Conservation (phyloP, 37 sponge, comb jelly and placozoan genomes). For the Hexactinellida sp. region DNA sequence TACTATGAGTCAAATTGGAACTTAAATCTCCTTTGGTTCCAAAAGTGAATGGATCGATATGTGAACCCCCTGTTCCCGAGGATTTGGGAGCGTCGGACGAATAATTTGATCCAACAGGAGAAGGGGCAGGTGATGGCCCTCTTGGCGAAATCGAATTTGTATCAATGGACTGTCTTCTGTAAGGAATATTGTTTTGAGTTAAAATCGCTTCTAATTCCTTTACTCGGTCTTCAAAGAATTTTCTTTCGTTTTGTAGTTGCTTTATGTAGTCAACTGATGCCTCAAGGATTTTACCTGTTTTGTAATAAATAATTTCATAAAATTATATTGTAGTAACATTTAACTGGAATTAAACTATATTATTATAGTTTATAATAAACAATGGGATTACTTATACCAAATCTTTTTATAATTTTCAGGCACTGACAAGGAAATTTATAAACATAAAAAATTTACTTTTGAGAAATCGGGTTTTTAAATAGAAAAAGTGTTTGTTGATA, state of each 20-base stretch:
- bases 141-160: not conserved
- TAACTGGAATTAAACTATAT: too few relatives aligned
- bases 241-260: not conserved
- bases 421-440: too few relatives aligned
- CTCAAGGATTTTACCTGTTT: not conserved
- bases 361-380: too few relatives aligned
- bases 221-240: not conserved
- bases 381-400: too few relatives aligned
- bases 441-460: too few relatives aligned
- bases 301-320: too few relatives aligned
- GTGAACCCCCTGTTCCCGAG: not conserved
- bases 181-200: not conserved
- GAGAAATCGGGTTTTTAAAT: too few relatives aligned
- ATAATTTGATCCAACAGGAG: not conserved
- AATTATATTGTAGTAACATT: too few relatives aligned
- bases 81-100: slow-evolving; percentile 13
- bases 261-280: slow-evolving; percentile 11
- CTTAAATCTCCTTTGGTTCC: not conserved
- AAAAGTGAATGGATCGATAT: not conserved
- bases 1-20: not conserved
- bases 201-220: slow-evolving; percentile 8
- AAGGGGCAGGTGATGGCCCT: not conserved
- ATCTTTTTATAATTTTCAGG: too few relatives aligned
- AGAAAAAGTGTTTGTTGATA: too few relatives aligned
- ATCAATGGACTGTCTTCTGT: not conserved